Base-by-base conservation (phyloP, 2,113 vertebrate species). In the Grus americana region DNA sequence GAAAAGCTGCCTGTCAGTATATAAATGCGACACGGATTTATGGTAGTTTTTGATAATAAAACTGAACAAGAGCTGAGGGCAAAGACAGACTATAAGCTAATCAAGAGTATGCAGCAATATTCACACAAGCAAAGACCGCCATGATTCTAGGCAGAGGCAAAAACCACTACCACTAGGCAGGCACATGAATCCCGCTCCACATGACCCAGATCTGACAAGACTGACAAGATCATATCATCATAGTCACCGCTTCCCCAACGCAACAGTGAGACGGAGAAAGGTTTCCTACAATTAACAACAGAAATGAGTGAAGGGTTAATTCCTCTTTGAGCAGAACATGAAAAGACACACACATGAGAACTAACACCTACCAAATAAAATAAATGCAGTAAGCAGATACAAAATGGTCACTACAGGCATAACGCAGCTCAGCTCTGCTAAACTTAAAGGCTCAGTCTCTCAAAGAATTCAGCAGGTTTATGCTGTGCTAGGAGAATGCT, bases 141-240 rank as follows among this genome's bases (percentile, higher is more conserved):
- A 2, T 1, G 23, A 78, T 66, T 88, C 76, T 12, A 30, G 47
- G 59, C 5, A 11, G 5, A 50, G 29, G 30, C 26, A 55, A 79
- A 88, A 15, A 3, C 27, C 67, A 24, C 59, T 5, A 20, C 13
- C 47, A 50, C 14, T 15, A 75, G 52, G 55, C 85, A 90, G 71
- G 42, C 30, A 34, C 29, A n/a, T 8, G 27, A 92, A 62, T 67
- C 55, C 79, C 44, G 36, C 66, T 93, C 16, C 36, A 17, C 47
- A 30, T 93, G 90, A 94, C 95, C 88, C 76, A 95, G 90, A 94
- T 93, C 65, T 92, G 86, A 93, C 90, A 93, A 83, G 34, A 63
- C 59, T 70, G 66, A 62, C 85, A 86, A 71, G 12, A 72, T 74
- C 76, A 47, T 10, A 82, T 27, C 59, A 44, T 30, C 65, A 47